These are phyloP conservation scores for Argyresthia goedartella DNA, from an alignment of 2,888 invertebrate genomes.

Conservation along the genomic window DNA sequence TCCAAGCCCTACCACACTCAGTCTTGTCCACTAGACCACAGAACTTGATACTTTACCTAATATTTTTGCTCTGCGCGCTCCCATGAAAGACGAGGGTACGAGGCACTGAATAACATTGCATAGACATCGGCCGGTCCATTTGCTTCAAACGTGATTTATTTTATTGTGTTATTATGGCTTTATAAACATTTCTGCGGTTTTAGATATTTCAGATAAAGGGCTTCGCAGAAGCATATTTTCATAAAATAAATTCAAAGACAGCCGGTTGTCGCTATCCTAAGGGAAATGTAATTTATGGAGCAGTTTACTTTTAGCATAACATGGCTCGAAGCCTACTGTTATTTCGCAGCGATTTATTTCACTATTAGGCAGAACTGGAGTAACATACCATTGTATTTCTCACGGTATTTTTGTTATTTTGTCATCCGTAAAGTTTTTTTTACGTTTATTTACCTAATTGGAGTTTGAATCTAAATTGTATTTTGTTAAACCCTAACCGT, in stretches of 20 bases:
- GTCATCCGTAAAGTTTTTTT: too few species aligned
- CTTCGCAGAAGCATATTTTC: conserved; percentile 5
- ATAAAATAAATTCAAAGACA: conserved; percentile 3
- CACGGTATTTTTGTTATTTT: too few species aligned
- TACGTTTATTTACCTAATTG: too few species aligned
- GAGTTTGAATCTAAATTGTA: too few species aligned
- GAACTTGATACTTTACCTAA: too few species aligned
- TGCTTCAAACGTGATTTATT: background rate
- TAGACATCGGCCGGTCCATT: background rate
- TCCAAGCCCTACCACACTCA: too few species aligned
- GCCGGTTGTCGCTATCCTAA: conserved; percentile 29
- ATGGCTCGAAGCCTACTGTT: conserved; percentile 42
- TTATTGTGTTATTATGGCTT: background rate
- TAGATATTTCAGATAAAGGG: background rate
- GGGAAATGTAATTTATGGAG: conserved; percentile 40
- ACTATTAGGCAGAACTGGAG: background rate
- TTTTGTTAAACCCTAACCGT: too few species aligned
- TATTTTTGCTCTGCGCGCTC: too few species aligned
- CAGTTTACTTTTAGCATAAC: conserved; percentile 36
- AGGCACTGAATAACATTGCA: background rate
- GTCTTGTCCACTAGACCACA: too few species aligned
- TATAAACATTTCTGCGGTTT: background rate
- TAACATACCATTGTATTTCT: too few species aligned
- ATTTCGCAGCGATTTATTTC: background rate
- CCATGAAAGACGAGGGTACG: background rate